Conservation (phyloP, 2,113 vertebrate species). For the Vulpes lagopus region DNA sequence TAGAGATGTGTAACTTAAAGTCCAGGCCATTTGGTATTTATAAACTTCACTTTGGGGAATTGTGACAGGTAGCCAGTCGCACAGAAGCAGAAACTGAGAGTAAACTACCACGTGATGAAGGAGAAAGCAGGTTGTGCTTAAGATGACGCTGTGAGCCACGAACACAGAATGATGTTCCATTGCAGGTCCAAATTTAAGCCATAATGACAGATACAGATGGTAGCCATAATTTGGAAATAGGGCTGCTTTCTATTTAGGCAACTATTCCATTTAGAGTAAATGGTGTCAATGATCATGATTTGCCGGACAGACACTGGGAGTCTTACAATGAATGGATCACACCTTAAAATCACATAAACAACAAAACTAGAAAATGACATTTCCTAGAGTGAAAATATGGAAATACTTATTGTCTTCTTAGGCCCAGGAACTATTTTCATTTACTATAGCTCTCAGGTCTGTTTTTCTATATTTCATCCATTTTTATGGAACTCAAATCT, state of each 20-base stretch:
- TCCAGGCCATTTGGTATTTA: not conserved
- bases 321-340: not conserved
- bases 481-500: not conserved
- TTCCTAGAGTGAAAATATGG: not conserved
- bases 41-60: not conserved
- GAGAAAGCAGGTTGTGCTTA: not conserved
- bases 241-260: not conserved
- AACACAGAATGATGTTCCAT: not conserved
- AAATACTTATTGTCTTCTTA: not conserved
- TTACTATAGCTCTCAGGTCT: not conserved
- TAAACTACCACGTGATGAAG: not conserved
- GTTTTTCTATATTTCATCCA: not conserved
- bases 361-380: not conserved
- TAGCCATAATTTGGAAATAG: not conserved
- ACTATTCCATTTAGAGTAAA: not conserved
- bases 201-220: not conserved
- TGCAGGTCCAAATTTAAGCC: not conserved
- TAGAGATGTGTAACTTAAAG: not conserved
- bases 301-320: not conserved
- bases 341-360: not conserved
- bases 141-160: accelerated
- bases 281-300: not conserved
- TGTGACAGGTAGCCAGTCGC: not conserved
- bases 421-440: not conserved
- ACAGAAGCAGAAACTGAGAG: not conserved